These are phyloP conservation scores for Ellobius talpinus DNA, from an alignment of 2,113 vertebrate species.

Conservation along the genomic window DNA sequence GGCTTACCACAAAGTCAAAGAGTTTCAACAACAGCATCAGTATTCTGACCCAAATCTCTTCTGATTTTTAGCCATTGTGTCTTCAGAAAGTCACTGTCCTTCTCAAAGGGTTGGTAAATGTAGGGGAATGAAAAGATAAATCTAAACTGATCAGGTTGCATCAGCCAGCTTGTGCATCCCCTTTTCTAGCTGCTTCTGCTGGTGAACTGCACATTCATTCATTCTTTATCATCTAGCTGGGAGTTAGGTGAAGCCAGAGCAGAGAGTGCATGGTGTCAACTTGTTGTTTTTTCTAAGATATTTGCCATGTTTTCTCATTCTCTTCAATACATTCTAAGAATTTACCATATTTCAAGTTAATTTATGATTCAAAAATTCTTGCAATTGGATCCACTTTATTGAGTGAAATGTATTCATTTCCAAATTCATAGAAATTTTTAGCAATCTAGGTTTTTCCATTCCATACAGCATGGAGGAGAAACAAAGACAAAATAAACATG, in stretches of 20 bases:
- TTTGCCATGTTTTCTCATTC: conserved; percentile 12
- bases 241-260: not conserved
- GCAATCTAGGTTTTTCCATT: not conserved
- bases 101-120: not conserved
- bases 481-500: not conserved
- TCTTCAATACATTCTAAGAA: not conserved
- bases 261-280: not conserved
- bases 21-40: not conserved
- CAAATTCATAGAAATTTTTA: conserved; percentile 1
- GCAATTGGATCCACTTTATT: not conserved
- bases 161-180: not conserved
- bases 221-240: not conserved
- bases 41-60: not conserved
- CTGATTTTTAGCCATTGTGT: not conserved
- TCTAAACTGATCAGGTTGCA: not conserved
- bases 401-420: conserved; percentile 28
- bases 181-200: not conserved
- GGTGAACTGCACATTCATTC: not conserved
- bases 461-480: not conserved
- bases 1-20: not conserved
- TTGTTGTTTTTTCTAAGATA: not conserved
- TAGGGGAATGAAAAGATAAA: not conserved
- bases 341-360: conserved; percentile 16
- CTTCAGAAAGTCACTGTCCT: not conserved
- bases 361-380: conserved; percentile 18